Percentiles rank a stretch among this genome's conserved stretches.
phyloP scores from a whole-genome alignment of 2,113 vertebrate genomes.

The Dasyurus viverrinus region DNA sequence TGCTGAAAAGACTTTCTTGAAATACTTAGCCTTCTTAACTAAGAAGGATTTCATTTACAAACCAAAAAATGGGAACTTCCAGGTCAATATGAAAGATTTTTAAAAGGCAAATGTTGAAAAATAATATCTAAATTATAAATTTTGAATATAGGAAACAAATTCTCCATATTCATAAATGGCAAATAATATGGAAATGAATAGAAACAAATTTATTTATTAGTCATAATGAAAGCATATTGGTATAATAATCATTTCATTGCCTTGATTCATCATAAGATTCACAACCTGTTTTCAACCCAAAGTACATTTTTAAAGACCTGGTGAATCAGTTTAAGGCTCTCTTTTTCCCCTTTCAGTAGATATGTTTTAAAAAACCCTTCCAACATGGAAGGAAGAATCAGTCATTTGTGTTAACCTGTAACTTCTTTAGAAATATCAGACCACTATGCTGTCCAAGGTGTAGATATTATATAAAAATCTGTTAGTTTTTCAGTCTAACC shows the following conservation, averaged over 20 bases:
- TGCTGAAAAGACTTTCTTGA: background rate
- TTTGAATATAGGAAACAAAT: background rate
- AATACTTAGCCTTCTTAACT: background rate
- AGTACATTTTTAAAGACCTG: background rate
- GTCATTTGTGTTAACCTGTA: background rate
- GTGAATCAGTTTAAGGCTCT: background rate
- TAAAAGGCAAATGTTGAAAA: background rate
- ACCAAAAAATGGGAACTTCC: background rate
- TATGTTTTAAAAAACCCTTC: background rate
- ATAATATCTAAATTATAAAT: background rate
- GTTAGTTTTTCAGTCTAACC: background rate
- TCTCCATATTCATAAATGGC: background rate
- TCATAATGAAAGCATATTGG: background rate
- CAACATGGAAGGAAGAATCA: background rate
- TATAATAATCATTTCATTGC: background rate
- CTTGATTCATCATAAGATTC: background rate
- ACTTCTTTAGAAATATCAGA: background rate
- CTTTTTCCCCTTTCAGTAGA: background rate
- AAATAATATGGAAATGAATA: background rate
- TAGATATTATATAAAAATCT: background rate
- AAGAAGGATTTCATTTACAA: background rate
- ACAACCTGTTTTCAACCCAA: background rate
- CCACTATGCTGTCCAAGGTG: background rate
- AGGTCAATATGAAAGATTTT: background rate
- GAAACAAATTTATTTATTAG: background rate